These are phyloP conservation scores for Drosophila persimilis DNA, from an alignment of 1,140 invertebrate genomes.

Conservation along the genomic window DNA sequence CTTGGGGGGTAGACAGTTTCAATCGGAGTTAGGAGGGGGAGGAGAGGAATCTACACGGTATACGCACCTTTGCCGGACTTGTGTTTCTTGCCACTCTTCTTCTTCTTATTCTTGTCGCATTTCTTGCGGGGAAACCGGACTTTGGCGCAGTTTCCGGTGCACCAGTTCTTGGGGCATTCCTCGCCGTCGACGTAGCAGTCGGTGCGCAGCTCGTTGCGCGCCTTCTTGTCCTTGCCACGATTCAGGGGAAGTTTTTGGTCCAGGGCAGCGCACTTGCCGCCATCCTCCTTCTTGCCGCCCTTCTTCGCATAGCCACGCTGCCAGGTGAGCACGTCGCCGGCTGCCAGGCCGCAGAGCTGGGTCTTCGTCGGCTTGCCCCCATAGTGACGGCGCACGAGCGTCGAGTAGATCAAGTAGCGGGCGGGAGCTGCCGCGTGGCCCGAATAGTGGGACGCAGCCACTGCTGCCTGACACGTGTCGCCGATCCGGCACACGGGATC, in stretches of 20 bases:
- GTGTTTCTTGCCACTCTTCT: not conserved
- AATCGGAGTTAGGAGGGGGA: too few relatives aligned
- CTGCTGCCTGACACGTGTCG: too few relatives aligned
- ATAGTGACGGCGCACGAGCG: constrained; percentile 52
- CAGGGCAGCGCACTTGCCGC: constrained; percentile 39
- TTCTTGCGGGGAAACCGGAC: constrained; percentile 53
- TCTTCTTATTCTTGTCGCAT: constrained; percentile 32
- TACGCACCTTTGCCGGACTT: constrained; percentile 21
- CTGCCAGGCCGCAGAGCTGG: not conserved
- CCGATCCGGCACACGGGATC: too few relatives aligned
- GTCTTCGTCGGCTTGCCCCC: constrained; percentile 6
- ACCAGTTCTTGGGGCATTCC: constrained; percentile 10
- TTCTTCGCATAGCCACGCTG: constrained; percentile 22
- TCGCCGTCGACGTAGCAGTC: constrained; percentile 32
- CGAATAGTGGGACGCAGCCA: too few relatives aligned
- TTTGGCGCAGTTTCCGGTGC: constrained; percentile 17
- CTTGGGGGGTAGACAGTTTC: constrained; percentile 7
- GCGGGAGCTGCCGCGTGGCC: too few relatives aligned
- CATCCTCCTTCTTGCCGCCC: constrained; percentile 4
- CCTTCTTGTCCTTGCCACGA: constrained; percentile 43
- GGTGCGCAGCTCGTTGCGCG: constrained; percentile 19
- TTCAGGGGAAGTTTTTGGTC: constrained; percentile 1
- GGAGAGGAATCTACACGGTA: too few relatives aligned
- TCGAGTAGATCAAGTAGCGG: constrained; percentile 35
- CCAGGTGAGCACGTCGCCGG: not conserved